phyloP scores from a whole-genome alignment of 2,113 vertebrate genomes.

The Peromyscus maniculatus region DNA sequence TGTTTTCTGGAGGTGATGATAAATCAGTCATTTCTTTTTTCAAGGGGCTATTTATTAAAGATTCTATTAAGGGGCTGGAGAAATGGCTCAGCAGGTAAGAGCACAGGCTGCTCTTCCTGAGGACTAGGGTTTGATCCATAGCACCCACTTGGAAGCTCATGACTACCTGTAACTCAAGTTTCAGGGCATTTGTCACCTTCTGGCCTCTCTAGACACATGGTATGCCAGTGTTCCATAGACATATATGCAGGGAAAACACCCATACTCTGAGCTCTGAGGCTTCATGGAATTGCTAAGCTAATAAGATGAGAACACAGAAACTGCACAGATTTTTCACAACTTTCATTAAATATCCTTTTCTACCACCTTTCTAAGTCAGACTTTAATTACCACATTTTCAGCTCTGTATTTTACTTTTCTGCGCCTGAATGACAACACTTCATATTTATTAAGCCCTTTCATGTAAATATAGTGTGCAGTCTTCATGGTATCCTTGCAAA shows the following conservation, averaged over 20 bases:
- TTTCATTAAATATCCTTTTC: neutral
- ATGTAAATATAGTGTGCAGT: neutral
- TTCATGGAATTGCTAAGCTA: neutral
- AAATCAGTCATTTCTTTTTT: neutral
- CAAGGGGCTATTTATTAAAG: neutral
- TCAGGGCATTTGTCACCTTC: neutral
- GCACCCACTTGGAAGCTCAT: neutral
- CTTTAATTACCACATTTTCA: slow-evolving; percentile 19
- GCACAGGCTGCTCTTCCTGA: neutral
- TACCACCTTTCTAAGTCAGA: neutral
- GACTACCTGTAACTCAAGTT: neutral
- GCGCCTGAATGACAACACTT: slow-evolving; percentile 9
- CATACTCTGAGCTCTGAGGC: neutral
- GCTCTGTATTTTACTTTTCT: neutral
- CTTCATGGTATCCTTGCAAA: slow-evolving; percentile 30
- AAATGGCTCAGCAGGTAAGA: neutral
- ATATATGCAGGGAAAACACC: neutral
- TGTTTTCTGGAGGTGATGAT: neutral
- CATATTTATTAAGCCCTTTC: slow-evolving; percentile 32
- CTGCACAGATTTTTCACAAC: neutral
- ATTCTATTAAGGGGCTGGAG: neutral
- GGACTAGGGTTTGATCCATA: neutral
- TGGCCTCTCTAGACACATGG: neutral
- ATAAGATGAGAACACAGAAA: neutral
- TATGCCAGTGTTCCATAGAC: neutral